Evolutionary conservation across 2,113 vertebrate species (phyloP).

Genomic region (Pseudorectes ferrugineus): DNA sequence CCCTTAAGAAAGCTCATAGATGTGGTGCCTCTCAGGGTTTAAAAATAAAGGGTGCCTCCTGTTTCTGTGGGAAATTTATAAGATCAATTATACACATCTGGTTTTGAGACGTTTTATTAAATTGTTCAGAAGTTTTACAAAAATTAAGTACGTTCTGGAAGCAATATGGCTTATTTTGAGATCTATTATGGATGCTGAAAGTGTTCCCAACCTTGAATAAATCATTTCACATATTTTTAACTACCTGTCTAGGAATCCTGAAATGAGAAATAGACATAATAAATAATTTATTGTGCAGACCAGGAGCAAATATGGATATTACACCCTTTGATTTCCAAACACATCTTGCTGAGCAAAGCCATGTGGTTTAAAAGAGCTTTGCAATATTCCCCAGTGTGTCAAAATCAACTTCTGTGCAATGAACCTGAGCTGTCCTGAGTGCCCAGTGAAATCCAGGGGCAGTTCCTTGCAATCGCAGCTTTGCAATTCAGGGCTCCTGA

Average conservation of each 20-base stretch:
- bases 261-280: background rate
- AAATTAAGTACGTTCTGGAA: background rate
- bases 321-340: conserved; percentile 6
- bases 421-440: background rate
- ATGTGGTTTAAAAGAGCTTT: background rate
- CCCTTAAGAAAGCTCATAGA: background rate
- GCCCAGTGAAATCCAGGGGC: background rate
- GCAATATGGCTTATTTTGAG: background rate
- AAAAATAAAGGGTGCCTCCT: background rate
- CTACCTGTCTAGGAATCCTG: background rate
- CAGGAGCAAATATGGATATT: background rate
- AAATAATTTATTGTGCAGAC: conserved; percentile 51
- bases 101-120: background rate
- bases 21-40: background rate
- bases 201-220: conserved; percentile 29
- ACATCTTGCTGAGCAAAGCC: background rate
- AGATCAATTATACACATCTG: background rate
- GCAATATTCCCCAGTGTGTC: background rate
- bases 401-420: background rate
- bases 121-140: background rate
- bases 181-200: background rate
- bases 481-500: background rate
- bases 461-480: background rate
- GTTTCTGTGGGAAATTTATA: background rate
- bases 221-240: conserved; percentile 14